Evolutionary conservation across 1,140 invertebrate genomes (phyloP), one percentile per base, ranked within the genome.

Genomic region (Scylla paramamosain): DNA sequence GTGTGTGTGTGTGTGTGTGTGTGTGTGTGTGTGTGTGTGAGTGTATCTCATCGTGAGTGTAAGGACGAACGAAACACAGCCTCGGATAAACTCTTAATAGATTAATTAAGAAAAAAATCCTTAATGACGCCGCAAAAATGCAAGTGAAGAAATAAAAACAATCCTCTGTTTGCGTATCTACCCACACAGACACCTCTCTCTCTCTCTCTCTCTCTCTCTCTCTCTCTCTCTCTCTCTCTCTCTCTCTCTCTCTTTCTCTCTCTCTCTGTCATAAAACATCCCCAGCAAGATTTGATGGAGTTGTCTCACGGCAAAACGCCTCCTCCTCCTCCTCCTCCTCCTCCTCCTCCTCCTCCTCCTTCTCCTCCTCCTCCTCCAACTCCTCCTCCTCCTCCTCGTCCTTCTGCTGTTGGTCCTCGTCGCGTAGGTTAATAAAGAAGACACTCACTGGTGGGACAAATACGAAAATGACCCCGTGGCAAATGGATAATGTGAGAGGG

Each of bases 401-500:
- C 67, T 77, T 8, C 52, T 59, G 52, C 52, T 59, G 52, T 59
- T 59, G 16, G 12, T 59, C 16, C 52, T 77, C 67, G 4, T 77
- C 25, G 67, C n/a, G 12, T n/a, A 20, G 20, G n/a, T 77, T 77
- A n/a, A 77, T 77, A n/a, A 77, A 77, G 25, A 77, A 77, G 25
- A 77, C 67, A 20, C 67, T 77, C 6, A 20, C 52, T 59, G 52
- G 52, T 59, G 16, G 67, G 67, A 77, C 67, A 77, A 77, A 77
- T 77, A 77, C 67, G 67, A 77, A 77, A 77, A 77, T n/a, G 67
- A 77, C 67, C 25, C 67, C 67, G 67, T 77, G 25, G 67, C 67
- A 77, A 77, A 77, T 59, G 67, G 67, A n/a, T 77, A 77, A 77
- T 77, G 67, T 77, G 20, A 7, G 67, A n/a, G 67, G 67, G 67